Base-by-base conservation (phyloP, 2,113 vertebrate genomes). In the Sakesphorus luctuosus region DNA sequence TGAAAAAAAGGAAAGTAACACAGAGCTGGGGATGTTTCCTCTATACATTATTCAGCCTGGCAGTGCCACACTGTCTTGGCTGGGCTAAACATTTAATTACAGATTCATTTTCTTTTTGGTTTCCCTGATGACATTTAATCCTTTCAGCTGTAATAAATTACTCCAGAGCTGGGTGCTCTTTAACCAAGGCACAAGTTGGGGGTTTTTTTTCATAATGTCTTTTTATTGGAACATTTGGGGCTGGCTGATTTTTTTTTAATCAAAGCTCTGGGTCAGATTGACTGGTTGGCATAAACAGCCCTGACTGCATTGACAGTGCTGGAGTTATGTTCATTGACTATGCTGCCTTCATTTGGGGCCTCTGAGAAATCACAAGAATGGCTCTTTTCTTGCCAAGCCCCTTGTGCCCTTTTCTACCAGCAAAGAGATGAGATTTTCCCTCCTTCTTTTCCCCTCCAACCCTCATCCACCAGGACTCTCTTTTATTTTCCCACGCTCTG, bases 51-150 rank as follows among this genome's bases (percentile, higher is more conserved):
- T 94, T 95, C 94, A 96, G 84, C 36, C 93, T 96, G 81, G 95
- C 94, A 94, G 28, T 62, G 77, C 84, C 87, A 96, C 66, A 9
- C 55, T 31, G 74, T 47, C 87, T 96, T 96, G 93, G 89, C 95
- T 76, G 62, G 79, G 83, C 93, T 95, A 96, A 96, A 92, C 91
- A 81, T 91, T 97, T 95, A 97, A 94, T 97, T 96, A 89, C 87
- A 91, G 81, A 84, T 75, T 92, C 93, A 91, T 94, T 94, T 94
- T 75, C 94, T 87, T 94, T 93, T 95, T 94, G 77, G 91, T 87
- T 68, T 94, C 84, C 87, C 87, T 88, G 75, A 90, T 96, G 95
- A 91, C 91, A 93, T 96, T 96, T 95, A 94, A 96, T 96, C 94
- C 92, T 93, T 95, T 93, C 93, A 95, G 93, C 79, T 66, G 43